Evolutionary conservation across 2,888 invertebrate genomes (phyloP), one percentile per base, ranked within the genome.

Genomic region (Elysia crispata): DNA sequence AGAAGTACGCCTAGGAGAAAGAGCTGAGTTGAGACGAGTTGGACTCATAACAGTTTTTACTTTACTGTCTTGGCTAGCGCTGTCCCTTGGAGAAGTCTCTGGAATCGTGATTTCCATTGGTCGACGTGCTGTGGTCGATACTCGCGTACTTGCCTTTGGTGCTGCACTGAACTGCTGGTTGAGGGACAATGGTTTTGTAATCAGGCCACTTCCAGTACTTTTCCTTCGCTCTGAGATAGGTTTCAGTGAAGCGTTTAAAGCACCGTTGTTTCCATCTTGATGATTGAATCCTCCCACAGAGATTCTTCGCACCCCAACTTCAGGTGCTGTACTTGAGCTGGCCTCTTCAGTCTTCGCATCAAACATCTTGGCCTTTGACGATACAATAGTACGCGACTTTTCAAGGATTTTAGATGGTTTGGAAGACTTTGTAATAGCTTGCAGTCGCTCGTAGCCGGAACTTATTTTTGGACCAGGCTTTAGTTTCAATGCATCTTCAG

Each of bases 301-400:
- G 0, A 75, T 60, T 33, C 77, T 69, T 20, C 77, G 77, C 60
- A 20, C 28, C 0, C 23, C 25, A 0, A 31, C 33, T 0, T 67
- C 8, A 1, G 57, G 28, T n/a, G 70, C 54, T 13, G 50, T 33
- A 28, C 69, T 62, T 72, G 76, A 30, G n/a, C 28, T 20, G 23
- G 49, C n/a, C 18, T 72, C 50, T 33, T 20, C 33, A 30, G 66
- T 64, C 31, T 82, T 80, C 50, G 70, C 60, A 33, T 82, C 82
- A 67, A 82, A 82, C 76, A 82, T 73, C 20, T 80, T 80, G 20
- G 82, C 80, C 23, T 77, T 72, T 13, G 76, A 80, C 1, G 80
- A 60, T 0, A 82, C 82, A 54, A 66, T 66, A 60, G 77, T 76
- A 1, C 76, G 18, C 49, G 75, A 69, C 8, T 72, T 69, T 25